Evolutionary conservation across 2,888 invertebrate species (phyloP), one percentile per base, ranked within the genome.

Genomic region (Fragum whitleyi): DNA sequence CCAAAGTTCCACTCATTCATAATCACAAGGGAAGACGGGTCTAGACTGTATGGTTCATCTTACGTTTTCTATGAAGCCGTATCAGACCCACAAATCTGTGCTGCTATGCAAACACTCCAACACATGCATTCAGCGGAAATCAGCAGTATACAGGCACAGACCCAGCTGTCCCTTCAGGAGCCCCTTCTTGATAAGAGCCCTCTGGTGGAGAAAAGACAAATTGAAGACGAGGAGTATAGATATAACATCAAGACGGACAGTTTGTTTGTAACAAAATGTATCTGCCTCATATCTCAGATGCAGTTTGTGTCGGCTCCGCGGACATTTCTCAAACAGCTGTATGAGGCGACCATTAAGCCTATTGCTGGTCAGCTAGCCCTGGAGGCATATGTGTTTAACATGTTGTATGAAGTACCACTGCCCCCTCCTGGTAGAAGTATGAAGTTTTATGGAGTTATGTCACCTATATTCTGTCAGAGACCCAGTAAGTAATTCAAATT

Each of bases 51-150:
- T 95, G 99, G 99, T 80, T 98, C 98, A 92, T 97, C 97, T 92
- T 96, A 98, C 88, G 96, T 98, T 23, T 99, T 99, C 94, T 99
- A 97, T 95, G 99, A 99, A 95, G 98, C 98, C 95, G 98, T 99
- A 87, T 96, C 96, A 77, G 98, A 98, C 94, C 95, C 96, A 71
- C 97, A 98, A 93, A 98, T 99, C 89, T 98, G 98, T 94, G 97
- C 96, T 91, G 98, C 98, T 71, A 98, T 99, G 97, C 98, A 98
- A 94, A 98, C 98, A 51, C 95, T 99, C 88, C 98, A 98, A 95
- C 96, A 96, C 94, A 94, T 94, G 92, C 94, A 94, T 86, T 91
- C 93, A 61, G 91, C 92, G 0, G 93, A 93, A 75, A 80, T 89
- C 29, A 85, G 86, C 79, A 87, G 61, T 79, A 96, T 55, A 32